These are phyloP conservation scores for Arrhopalites spinosus DNA, from an alignment of 2,888 invertebrate genomes.

Conservation along the genomic window DNA sequence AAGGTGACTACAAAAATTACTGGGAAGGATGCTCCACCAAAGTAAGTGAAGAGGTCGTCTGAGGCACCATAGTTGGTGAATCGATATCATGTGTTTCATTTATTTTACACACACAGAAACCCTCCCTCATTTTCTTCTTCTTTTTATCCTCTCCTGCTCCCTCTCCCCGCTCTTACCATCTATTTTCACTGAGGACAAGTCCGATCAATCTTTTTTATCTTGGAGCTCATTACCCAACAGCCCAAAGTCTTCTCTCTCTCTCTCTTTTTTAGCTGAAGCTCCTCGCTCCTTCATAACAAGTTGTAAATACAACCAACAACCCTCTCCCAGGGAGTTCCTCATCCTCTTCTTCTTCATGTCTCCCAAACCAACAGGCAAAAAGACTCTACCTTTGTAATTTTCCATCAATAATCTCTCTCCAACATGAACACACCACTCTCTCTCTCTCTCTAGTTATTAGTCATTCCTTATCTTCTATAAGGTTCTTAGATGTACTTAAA, in stretches of 20 bases:
- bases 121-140: too few relatives aligned
- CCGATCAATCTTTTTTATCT: slow-evolving; percentile 18
- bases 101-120: background rate
- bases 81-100: slow-evolving; percentile 16
- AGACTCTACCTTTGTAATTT: too few relatives aligned
- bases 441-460: background rate
- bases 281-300: background rate
- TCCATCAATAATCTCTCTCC: too few relatives aligned
- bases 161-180: background rate
- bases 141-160: background rate
- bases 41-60: background rate
- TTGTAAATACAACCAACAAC: too few relatives aligned
- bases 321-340: too few relatives aligned
- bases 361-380: too few relatives aligned
- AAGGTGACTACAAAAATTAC: slow-evolving; percentile 16
- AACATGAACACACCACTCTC: too few relatives aligned
- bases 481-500: too few relatives aligned
- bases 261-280: too few relatives aligned
- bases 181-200: slow-evolving; percentile 15
- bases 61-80: background rate
- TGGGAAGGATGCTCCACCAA: background rate
- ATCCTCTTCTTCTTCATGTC: too few relatives aligned
- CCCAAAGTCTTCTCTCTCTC: background rate
- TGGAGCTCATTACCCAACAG: slow-evolving; percentile 16
- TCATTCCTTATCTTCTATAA: background rate